phyloP scores from a whole-genome alignment of 2,888 invertebrate genomes.

The Ethmia dodecea region DNA sequence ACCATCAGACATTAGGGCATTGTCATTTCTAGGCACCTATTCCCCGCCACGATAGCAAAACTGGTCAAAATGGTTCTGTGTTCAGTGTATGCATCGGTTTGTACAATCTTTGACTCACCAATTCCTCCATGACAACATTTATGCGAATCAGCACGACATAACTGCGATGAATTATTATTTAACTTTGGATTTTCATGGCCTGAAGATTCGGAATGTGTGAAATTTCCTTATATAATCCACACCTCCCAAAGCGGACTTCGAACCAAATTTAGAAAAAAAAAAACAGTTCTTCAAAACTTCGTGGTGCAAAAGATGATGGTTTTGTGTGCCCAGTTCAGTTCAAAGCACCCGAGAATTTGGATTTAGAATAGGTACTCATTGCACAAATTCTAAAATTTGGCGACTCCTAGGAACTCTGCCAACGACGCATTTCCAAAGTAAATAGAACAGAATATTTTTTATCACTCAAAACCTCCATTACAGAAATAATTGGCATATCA shows the following conservation, averaged over 20 bases:
- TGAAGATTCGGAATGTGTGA: conserved; percentile 90
- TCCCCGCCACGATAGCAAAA: no score
- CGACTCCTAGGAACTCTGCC: no score
- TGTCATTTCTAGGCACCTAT: no score
- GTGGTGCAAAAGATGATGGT: conserved; percentile 83
- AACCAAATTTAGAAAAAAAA: conserved; percentile 63
- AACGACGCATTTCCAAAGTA: no score
- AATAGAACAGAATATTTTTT: no score
- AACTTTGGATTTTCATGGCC: conserved; percentile 95
- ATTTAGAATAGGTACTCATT: conserved; percentile 93
- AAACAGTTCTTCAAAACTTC: conserved; percentile 67
- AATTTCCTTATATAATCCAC: conserved; percentile 86
- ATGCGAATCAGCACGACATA: conserved; percentile 90
- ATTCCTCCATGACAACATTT: conserved; percentile 94
- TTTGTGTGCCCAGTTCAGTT: conserved; percentile 94
- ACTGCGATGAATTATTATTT: conserved; percentile 92
- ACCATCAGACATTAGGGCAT: no score
- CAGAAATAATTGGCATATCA: no score
- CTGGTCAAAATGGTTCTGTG: conserved; percentile 85
- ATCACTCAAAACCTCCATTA: no score
- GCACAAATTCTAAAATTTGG: no score
- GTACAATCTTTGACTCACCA: conserved; percentile 93
- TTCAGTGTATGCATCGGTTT: conserved; percentile 96
- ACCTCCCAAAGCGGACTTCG: conserved; percentile 64
- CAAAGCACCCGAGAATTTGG: conserved; percentile 86